A percentile compares a stretch with the other conserved stretches of the same genome.
Evolutionary conservation across 1,140 invertebrate genomes (phyloP).

Genomic region (Pogonomyrmex californicus): DNA sequence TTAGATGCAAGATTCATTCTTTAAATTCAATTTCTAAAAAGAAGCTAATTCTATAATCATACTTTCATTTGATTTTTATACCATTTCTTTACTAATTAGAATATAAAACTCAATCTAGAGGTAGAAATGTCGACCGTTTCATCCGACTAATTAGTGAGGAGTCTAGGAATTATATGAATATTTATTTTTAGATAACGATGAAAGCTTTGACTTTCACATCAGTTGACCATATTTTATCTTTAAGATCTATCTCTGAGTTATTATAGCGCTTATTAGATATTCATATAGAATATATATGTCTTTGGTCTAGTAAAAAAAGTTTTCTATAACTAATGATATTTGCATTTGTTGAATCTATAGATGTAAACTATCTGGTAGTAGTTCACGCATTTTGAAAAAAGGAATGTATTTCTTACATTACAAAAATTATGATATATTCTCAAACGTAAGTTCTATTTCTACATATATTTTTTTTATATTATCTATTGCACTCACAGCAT

Average conservation of each 20-base stretch:
- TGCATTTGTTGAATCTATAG: neutral
- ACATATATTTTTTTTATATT: neutral
- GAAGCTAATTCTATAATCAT: neutral
- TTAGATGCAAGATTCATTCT: neutral
- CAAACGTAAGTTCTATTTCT: neutral
- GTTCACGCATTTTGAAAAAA: neutral
- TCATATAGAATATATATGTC: neutral
- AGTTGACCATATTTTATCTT: neutral
- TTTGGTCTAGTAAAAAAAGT: neutral
- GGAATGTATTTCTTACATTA: neutral
- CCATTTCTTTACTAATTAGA: neutral
- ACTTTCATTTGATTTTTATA: neutral
- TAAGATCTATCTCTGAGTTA: neutral
- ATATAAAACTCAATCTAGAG: neutral
- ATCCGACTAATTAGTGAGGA: neutral
- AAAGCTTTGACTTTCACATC: constrained; percentile 20
- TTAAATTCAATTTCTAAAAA: neutral
- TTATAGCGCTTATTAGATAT: neutral
- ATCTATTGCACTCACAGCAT: neutral
- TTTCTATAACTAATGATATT: neutral
- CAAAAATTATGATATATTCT: constrained; percentile 23
- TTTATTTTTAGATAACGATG: neutral
- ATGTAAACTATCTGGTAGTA: neutral
- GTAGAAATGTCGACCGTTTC: neutral
- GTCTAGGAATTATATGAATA: constrained; percentile 3